These are phyloP conservation scores for Zaprionus obscuricornis DNA, from an alignment of 2,888 invertebrate genomes.

Conservation along the genomic window DNA sequence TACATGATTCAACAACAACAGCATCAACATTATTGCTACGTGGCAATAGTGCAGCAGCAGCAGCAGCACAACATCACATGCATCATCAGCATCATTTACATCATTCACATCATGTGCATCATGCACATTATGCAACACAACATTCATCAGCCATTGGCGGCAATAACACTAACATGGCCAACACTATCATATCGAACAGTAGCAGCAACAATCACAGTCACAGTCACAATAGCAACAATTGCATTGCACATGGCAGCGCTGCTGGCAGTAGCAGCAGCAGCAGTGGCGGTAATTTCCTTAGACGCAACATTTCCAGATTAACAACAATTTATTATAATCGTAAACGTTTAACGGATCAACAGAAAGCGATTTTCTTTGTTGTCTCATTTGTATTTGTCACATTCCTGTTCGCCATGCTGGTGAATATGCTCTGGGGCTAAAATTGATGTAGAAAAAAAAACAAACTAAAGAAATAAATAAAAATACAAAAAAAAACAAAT, in stretches of 20 bases:
- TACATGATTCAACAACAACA: constrained; percentile 36
- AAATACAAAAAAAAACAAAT: constrained; percentile 33
- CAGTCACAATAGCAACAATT: no score
- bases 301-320: constrained; percentile 83
- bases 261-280: constrained; percentile 10
- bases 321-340: constrained; percentile 81
- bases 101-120: constrained; percentile 70
- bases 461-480: constrained; percentile 11
- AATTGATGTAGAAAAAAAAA: constrained; percentile 10
- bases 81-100: constrained; percentile 68
- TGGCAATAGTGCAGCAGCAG: constrained; percentile 41
- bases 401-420: constrained; percentile 81
- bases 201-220: constrained; percentile 2
- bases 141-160: constrained; percentile 6
- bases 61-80: constrained; percentile 43
- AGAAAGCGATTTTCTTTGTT: constrained; percentile 82
- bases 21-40: constrained; percentile 52
- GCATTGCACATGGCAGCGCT: constrained; percentile 80
- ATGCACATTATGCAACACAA: constrained; percentile 47
- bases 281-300: constrained; percentile 81
- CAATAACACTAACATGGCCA: constrained; percentile 14
- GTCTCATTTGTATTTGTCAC: constrained; percentile 82
- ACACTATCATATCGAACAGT: constrained; percentile 4
- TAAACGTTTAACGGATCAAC: constrained; percentile 81
- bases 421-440: constrained; percentile 78